Evolutionary conservation across 37 sponge, comb jelly and placozoan species (phyloP).

Genomic region (Corticium candelabrum): DNA sequence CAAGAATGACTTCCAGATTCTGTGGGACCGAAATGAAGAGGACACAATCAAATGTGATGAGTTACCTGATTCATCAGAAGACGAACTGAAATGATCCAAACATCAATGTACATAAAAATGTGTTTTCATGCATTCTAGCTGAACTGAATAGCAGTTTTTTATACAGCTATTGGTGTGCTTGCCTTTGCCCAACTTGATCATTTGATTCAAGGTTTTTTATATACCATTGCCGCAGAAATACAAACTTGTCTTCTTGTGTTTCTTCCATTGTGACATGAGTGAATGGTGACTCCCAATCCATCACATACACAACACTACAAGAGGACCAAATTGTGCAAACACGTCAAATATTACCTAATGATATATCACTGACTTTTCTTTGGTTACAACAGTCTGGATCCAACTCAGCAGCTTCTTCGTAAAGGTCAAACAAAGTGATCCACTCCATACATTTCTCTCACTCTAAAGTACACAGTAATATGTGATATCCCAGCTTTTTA

Average conservation of each 20-base stretch:
- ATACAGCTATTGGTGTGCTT: too few relatives aligned
- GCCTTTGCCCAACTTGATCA: too few relatives aligned
- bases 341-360: not conserved
- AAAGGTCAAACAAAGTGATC: constrained; percentile 69
- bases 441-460: constrained; percentile 52
- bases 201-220: not conserved
- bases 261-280: constrained; percentile 22
- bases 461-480: constrained; percentile 1
- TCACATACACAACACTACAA: constrained; percentile 42
- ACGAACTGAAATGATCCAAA: not conserved
- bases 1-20: not conserved
- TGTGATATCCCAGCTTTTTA: constrained; percentile 24
- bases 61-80: not conserved
- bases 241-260: not conserved
- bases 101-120: not conserved
- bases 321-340: not conserved
- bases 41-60: not conserved
- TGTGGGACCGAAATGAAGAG: not conserved
- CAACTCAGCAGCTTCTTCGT: constrained; percentile 63
- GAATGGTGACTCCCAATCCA: constrained; percentile 60
- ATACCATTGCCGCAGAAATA: not conserved
- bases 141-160: too few relatives aligned
- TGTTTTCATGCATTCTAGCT: too few relatives aligned
- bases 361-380: constrained; percentile 55
- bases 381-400: constrained; percentile 43